Evolutionary conservation across 2,113 vertebrate genomes (phyloP).

Genomic region (Nothobranchius kuhntae): DNA sequence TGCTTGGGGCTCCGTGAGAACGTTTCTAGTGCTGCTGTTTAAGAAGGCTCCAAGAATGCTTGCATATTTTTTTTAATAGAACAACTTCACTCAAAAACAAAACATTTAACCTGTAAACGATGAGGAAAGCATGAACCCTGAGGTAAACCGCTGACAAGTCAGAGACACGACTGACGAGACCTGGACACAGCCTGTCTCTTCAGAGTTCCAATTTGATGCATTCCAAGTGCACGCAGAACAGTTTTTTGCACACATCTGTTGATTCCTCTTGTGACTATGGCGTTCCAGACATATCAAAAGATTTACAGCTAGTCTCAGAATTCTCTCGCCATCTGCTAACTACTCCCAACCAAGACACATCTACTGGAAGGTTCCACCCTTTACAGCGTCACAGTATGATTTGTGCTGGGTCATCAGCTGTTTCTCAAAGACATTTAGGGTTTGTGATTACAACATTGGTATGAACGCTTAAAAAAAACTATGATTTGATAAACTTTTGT

Average conservation of each 20-base stretch:
- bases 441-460: background rate
- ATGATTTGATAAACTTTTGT: no score
- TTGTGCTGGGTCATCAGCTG: slow-evolving; percentile 13
- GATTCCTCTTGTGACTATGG: slow-evolving; percentile 45
- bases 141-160: no score
- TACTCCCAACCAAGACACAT: slow-evolving; percentile 45
- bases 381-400: slow-evolving; percentile 26
- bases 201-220: slow-evolving; percentile 46
- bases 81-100: no score
- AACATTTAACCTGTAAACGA: no score
- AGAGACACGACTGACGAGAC: no score
- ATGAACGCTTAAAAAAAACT: no score
- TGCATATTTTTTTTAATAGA: no score
- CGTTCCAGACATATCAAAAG: slow-evolving; percentile 53
- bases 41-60: no score
- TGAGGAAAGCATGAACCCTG: no score
- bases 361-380: slow-evolving; percentile 31
- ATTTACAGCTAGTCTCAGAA: slow-evolving; percentile 39
- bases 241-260: slow-evolving; percentile 54
- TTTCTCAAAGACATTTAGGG: slow-evolving; percentile 3
- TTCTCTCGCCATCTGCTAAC: slow-evolving; percentile 60
- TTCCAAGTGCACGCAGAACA: slow-evolving; percentile 34
- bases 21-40: no score
- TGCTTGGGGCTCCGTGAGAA: no score
- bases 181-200: slow-evolving; percentile 13